Evolutionary conservation across 2,797 vertebrate species (phyloP).

Genomic region (Karalla daura): DNA sequence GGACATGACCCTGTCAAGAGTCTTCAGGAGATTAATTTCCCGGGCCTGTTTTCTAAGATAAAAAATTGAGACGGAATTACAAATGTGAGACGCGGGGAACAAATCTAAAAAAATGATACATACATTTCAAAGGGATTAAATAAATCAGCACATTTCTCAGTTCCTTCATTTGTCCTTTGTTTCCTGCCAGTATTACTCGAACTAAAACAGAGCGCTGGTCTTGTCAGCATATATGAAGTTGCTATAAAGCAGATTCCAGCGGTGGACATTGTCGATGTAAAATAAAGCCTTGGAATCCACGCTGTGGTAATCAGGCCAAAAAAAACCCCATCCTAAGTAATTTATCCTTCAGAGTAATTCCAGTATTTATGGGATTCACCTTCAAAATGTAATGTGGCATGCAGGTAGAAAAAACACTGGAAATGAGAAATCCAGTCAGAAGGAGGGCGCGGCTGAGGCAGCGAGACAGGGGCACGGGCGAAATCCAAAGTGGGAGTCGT

Average conservation of each 20-base stretch:
- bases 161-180: constrained; percentile 76
- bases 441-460: constrained; percentile 28
- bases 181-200: constrained; percentile 58
- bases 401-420: constrained; percentile 73
- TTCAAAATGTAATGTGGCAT: constrained; percentile 87
- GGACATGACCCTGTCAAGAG: constrained; percentile 77
- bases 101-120: constrained; percentile 74
- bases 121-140: constrained; percentile 78
- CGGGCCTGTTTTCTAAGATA: constrained; percentile 78
- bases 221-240: constrained; percentile 49
- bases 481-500: constrained; percentile 73
- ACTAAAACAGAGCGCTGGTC: constrained; percentile 41
- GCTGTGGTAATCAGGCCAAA: constrained; percentile 69
- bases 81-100: constrained; percentile 53
- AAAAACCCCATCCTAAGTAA: constrained; percentile 70
- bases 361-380: constrained; percentile 86
- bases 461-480: constrained; percentile 40
- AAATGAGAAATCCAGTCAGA: constrained; percentile 74
- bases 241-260: constrained; percentile 44
- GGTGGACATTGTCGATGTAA: constrained; percentile 46
- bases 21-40: constrained; percentile 78
- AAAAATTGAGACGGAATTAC: constrained; percentile 69
- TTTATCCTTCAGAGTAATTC: constrained; percentile 84
- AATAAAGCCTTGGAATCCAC: constrained; percentile 63
- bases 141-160: constrained; percentile 72